Conservation (phyloP, 2,888 invertebrate species). For the Idaea aversata region DNA sequence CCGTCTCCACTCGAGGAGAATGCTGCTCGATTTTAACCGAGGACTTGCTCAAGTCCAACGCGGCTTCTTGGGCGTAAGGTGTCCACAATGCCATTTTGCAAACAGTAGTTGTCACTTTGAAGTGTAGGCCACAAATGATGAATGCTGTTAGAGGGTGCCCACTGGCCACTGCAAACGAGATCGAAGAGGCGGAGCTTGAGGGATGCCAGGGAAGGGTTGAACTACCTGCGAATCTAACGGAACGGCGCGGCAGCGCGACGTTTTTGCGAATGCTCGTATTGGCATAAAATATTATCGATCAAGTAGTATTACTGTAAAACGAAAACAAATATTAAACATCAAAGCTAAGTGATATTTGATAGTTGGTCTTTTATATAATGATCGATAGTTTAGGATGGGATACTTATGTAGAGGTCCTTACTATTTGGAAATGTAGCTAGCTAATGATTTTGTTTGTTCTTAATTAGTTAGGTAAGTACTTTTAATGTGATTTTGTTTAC, state of each 20-base stretch:
- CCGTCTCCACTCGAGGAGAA: conserved; percentile 29
- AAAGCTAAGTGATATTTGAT: conserved; percentile 3
- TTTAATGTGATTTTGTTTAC: conserved; percentile 1
- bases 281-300: conserved; percentile 17
- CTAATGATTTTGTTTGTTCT: conserved; percentile 3
- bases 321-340: conserved; percentile 11
- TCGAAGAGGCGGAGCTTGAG: conserved; percentile 38
- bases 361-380: conserved; percentile 3
- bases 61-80: conserved; percentile 59
- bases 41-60: conserved; percentile 54
- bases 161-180: conserved; percentile 10
- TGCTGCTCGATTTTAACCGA: conserved; percentile 38
- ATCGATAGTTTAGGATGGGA: background rate
- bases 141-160: conserved; percentile 23
- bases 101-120: conserved; percentile 29
- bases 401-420: background rate
- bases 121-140: conserved; percentile 32
- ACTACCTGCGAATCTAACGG: conserved; percentile 37
- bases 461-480: background rate
- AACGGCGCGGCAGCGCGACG: conserved; percentile 19
- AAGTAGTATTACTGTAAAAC: conserved; percentile 19
- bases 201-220: conserved; percentile 37
- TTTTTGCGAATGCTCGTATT: conserved; percentile 15
- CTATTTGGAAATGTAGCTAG: background rate
- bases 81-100: conserved; percentile 63